Evolutionary conservation across 2,113 vertebrate species (phyloP), one percentile per base, ranked within the genome.

Genomic region (Ursus arctos): DNA sequence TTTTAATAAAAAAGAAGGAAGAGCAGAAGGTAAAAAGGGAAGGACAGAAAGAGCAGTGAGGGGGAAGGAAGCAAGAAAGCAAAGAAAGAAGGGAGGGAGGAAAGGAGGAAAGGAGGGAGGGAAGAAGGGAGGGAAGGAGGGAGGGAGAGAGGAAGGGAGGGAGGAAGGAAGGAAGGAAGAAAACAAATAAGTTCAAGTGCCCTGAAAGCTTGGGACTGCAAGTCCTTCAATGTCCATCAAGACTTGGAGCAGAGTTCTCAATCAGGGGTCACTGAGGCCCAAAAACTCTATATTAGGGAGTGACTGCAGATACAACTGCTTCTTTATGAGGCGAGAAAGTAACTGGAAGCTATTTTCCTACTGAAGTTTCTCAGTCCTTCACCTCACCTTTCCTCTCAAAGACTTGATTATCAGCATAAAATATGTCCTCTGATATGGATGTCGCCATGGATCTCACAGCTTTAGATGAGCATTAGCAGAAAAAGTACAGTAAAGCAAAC

Each of bases 81-180:
- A n/a, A 26, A 4, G 24, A 15, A 28, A 15, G 26, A 19, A 18
- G 0, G 31, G 2, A 43, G 14, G 21, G 7, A 40, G 18, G 13
- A 59, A 40, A 19, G n/a, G 8, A 59, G 4, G 11, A 6, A 55
- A 2, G 15, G 15, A 31, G 24, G 26, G 1, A 43, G n/a, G 9
- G 47, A 72, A 6, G 5, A 26, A 43, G 14, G 21, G 2, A 53
- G 79, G 51, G 6, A 31, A 6, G 16, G 22, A 40, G 22, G 26
- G 26, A 36, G 3, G 1, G 4, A 33, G 19, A 15, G 18, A 65
- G 8, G 10, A 1, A 36, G 1, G 2, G 9, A 14, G 13, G 28
- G 16, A 18, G 15, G 57, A 19, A 21, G 16, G 18, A 90, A 26
- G 0, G 12, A 36, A 31, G 13, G 5, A 57, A 22, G 33, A 36